Evolutionary conservation across 2,113 vertebrate species (phyloP).

Genomic region (Manacus vitellinus): DNA sequence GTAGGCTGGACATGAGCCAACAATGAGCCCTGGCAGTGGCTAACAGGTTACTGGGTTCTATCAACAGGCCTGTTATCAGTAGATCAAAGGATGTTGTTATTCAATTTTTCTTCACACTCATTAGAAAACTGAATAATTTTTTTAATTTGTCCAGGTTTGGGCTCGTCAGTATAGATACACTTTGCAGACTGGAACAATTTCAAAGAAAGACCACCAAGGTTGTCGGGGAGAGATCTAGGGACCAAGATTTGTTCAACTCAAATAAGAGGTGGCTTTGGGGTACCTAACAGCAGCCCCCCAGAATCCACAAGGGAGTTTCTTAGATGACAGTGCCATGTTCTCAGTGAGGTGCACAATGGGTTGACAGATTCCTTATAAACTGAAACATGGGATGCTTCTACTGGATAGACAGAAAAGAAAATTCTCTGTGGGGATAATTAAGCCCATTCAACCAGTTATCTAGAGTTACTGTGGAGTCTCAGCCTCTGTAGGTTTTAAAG

Average conservation of each 20-base stretch:
- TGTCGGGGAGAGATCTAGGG: background rate
- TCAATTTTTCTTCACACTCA: background rate
- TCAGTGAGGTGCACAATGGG: background rate
- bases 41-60: background rate
- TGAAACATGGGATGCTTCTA: background rate
- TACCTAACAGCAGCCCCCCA: background rate
- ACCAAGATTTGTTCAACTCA: background rate
- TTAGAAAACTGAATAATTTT: background rate
- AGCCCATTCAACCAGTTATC: background rate
- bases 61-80: background rate
- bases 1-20: background rate
- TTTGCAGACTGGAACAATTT: background rate
- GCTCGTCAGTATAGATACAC: fast-evolving
- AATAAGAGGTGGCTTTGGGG: background rate
- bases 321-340: background rate
- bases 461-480: background rate
- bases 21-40: background rate
- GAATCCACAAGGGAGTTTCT: background rate
- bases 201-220: background rate
- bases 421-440: background rate
- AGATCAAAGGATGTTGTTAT: background rate
- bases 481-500: background rate
- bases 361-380: background rate
- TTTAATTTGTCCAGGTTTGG: background rate
- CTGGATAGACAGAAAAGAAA: background rate